A percentile compares a stretch with the other conserved stretches of the same genome.
Conservation (phyloP, 2,888 invertebrate genomes). For the Heliconius sara region DNA sequence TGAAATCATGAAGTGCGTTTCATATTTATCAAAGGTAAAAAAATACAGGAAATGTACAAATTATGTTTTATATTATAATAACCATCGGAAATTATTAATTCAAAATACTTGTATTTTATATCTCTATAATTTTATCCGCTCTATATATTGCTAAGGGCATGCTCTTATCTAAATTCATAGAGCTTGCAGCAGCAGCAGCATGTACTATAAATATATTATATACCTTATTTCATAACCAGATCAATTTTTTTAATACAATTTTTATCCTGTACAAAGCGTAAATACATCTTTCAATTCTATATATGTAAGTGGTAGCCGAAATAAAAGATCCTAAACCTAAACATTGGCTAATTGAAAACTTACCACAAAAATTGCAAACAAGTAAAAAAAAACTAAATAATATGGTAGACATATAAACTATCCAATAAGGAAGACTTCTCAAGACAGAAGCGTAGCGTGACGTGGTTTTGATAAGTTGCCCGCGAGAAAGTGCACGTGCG, state of each 20-base stretch:
- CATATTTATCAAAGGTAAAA: not conserved
- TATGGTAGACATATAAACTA: constrained; percentile 32
- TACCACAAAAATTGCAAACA: not conserved
- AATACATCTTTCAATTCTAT: too few species aligned
- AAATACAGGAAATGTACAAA: not conserved
- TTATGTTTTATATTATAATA: not conserved
- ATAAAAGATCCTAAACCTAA: not conserved
- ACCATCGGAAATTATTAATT: too few species aligned
- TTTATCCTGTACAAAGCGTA: too few species aligned
- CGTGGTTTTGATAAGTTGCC: constrained; percentile 53
- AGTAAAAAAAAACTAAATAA: not conserved
- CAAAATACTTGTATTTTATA: too few species aligned
- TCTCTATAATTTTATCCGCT: too few species aligned
- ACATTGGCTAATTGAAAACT: not conserved
- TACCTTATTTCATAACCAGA: too few species aligned
- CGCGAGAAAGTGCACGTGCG: constrained; percentile 33
- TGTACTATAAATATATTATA: too few species aligned
- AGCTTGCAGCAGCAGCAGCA: too few species aligned
- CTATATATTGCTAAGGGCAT: too few species aligned
- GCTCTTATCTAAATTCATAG: too few species aligned
- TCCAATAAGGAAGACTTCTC: constrained; percentile 43
- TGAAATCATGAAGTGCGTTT: not conserved
- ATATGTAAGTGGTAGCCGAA: not conserved
- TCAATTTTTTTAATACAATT: too few species aligned
- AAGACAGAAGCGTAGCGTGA: constrained; percentile 52